Evolutionary conservation across 1,140 invertebrate species (phyloP), one percentile per base, ranked within the genome.

Genomic region (Coptotermes formosanus): DNA sequence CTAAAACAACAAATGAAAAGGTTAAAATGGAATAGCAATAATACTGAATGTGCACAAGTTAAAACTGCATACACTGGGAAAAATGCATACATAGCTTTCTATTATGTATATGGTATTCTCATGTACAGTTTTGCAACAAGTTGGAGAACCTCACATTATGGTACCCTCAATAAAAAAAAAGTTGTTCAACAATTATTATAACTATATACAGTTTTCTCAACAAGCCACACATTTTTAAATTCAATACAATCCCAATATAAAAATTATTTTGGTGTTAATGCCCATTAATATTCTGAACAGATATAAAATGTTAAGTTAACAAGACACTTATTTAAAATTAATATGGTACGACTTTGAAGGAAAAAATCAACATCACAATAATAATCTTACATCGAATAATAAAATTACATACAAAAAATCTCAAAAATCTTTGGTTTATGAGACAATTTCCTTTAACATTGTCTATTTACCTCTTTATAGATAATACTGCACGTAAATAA

Each of bases 211-310:
- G 19, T 43, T 14, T 32, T 48, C 30, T n/a, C 45, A 25, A 83
- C 38, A 86, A 83, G 83, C 87, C 86, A 59, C 83, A 64, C 45
- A 87, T 32, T 87, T 75, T 30, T 75, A 75, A 75, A 25, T 75
- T 75, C 6, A 75, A 75, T 75, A 75, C n/a, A 75, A 75, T 75
- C 64, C 25, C n/a, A 12, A 4, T 75, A 75, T 75, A 25, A 75
- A 75, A n/a, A 75, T 75, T 75, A 30, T 7, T 75, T 75, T 75
- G 25, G 25, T 75, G 64, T 75, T n/a, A 30, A 75, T n/a, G 9
- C 14, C 64, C 64, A 75, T 75, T 30, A 75, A 75, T 25, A 75
- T 30, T 75, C 25, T n/a, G 30, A 75, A 75, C 25, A 30, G n/a
- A 30, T 0, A 9, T 11, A 11, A 75, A 75, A 75, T 1, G 6